These are phyloP conservation scores for Neuroterus valhalla DNA, from an alignment of 1,140 invertebrate species.

Conservation along the genomic window DNA sequence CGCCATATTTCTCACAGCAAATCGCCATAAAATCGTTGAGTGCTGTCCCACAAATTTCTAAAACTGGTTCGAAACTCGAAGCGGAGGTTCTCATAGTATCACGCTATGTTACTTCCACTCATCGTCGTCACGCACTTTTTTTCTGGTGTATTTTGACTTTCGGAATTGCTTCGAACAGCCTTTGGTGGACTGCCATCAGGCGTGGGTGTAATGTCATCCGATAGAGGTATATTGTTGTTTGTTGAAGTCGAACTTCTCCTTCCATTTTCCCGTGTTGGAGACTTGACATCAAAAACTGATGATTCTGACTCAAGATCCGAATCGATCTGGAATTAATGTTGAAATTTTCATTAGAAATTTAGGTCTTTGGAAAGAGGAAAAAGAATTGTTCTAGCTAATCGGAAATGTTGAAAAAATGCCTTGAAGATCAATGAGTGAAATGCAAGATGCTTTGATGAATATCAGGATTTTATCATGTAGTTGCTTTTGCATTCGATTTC, in stretches of 20 bases:
- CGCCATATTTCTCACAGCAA: conserved; percentile 5
- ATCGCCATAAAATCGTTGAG: conserved; percentile 66
- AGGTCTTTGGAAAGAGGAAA: too few relatives aligned
- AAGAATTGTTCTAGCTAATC: background rate
- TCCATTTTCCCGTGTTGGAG: conserved; percentile 74
- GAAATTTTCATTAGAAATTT: too few relatives aligned
- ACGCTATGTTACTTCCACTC: conserved; percentile 82
- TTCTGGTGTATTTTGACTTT: conserved; percentile 76
- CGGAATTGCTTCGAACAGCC: conserved; percentile 77
- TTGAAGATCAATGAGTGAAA: too few relatives aligned
- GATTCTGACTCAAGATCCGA: conserved; percentile 79
- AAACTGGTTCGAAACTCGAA: conserved; percentile 69
- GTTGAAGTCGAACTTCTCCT: conserved; percentile 77
- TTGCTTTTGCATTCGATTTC: too few relatives aligned
- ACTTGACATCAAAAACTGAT: conserved; percentile 78
- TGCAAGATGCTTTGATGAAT: too few relatives aligned
- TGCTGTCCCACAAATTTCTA: conserved; percentile 68
- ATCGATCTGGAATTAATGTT: conserved; percentile 73
- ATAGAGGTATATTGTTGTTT: conserved; percentile 77
- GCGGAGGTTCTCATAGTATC: conserved; percentile 75
- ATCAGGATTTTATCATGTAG: too few relatives aligned
- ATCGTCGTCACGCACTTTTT: conserved; percentile 79
- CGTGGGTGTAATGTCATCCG: conserved; percentile 64
- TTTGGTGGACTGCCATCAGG: conserved; percentile 74
- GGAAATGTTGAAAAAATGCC: background rate